phyloP scores from a whole-genome alignment of 1,140 invertebrate genomes.

The Bombus waltoni region DNA sequence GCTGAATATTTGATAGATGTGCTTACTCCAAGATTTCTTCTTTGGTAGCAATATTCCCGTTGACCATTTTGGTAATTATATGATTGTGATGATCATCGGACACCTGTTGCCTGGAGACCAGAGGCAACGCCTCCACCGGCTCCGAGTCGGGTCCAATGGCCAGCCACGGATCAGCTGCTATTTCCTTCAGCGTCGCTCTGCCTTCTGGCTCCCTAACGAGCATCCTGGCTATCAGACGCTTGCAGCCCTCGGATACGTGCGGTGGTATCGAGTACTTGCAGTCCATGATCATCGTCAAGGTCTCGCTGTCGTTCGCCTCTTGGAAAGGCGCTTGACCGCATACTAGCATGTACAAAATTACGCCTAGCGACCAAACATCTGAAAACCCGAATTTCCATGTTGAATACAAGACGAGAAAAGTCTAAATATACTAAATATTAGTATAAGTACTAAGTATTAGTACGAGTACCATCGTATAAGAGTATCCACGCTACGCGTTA shows the following conservation, averaged over 20 bases:
- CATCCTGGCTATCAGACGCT: conserved; percentile 95
- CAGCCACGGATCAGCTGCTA: conserved; percentile 95
- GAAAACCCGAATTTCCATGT: conserved; percentile 21
- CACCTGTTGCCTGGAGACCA: conserved; percentile 92
- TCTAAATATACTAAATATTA: no score
- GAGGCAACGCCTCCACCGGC: conserved; percentile 86
- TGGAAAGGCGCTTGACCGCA: conserved; percentile 98
- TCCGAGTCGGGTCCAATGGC: conserved; percentile 81
- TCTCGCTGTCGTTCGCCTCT: conserved; percentile 99
- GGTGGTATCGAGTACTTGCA: conserved; percentile 97
- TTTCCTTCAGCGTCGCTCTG: conserved; percentile 93
- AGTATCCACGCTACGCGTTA: no score
- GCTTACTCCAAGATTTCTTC: conserved; percentile 95
- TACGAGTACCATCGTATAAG: no score
- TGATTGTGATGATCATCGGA: conserved; percentile 96
- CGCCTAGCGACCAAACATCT: conserved; percentile 99
- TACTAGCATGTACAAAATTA: conserved; percentile 99
- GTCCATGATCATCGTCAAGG: conserved; percentile 99
- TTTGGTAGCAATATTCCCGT: conserved; percentile 96
- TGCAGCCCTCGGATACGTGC: conserved; percentile 94
- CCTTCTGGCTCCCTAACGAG: conserved; percentile 95
- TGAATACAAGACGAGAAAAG: background rate
- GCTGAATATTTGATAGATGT: background rate
- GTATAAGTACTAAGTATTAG: no score
- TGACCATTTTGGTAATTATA: conserved; percentile 98